Conservation (phyloP, 1,140 invertebrate species). For the Drosophila repletoides region DNA sequence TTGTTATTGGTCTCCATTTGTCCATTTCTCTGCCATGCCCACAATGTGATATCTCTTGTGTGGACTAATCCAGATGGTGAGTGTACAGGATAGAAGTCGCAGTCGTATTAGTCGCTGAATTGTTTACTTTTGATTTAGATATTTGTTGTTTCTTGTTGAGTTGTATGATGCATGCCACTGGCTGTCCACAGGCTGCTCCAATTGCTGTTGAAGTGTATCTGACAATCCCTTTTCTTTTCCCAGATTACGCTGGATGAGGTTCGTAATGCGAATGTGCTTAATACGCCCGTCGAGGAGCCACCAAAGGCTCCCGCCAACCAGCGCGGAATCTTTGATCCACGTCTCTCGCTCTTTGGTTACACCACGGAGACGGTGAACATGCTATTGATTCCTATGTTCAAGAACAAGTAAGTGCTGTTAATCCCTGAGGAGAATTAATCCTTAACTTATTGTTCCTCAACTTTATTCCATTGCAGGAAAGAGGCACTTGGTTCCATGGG, state of each 20-base stretch:
- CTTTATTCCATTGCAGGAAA: slow-evolving; percentile 87
- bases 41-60: slow-evolving; percentile 33
- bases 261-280: slow-evolving; percentile 81
- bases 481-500: slow-evolving; percentile 99
- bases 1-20: slow-evolving; percentile 60
- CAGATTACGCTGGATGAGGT: slow-evolving; percentile 85
- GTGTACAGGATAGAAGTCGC: slow-evolving; percentile 26
- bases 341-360: slow-evolving; percentile 96
- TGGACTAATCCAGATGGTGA: slow-evolving; percentile 66
- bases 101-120: slow-evolving; percentile 6
- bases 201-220: too few species aligned
- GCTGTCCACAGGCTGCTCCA: background rate
- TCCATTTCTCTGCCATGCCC: slow-evolving; percentile 64
- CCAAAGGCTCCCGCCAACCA: slow-evolving; percentile 63
- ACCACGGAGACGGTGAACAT: slow-evolving; percentile 97
- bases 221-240: too few species aligned
- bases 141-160: slow-evolving; percentile 10
- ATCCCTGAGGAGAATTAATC: background rate
- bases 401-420: slow-evolving; percentile 87
- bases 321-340: slow-evolving; percentile 89
- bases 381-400: slow-evolving; percentile 97
- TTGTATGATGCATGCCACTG: slow-evolving; percentile 30
- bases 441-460: background rate
- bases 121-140: background rate
- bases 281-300: slow-evolving; percentile 80